Conservation (phyloP, 1,140 invertebrate species). For the Palaemon carinicauda region DNA sequence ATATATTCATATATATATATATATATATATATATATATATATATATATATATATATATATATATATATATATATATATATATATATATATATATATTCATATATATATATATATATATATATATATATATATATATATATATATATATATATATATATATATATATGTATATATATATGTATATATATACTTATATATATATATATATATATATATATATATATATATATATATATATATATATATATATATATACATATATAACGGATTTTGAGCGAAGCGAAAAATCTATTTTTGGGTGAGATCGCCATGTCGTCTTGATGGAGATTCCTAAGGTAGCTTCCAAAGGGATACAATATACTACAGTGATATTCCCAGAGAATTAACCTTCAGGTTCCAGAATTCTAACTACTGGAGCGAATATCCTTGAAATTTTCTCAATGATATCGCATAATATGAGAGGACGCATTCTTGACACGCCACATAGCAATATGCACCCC, state of each 20-base stretch:
- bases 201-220: slow-evolving; percentile 17
- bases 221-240: slow-evolving; percentile 1
- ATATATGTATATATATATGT: slow-evolving; percentile 23
- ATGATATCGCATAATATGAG: too few relatives aligned
- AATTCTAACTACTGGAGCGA: too few relatives aligned
- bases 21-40: neutral
- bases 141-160: slow-evolving; percentile 16
- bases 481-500: too few relatives aligned
- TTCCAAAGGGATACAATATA: too few relatives aligned
- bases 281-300: too few relatives aligned
- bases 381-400: too few relatives aligned
- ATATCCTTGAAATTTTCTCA: too few relatives aligned
- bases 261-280: too few relatives aligned
- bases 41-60: neutral
- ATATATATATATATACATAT: neutral
- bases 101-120: slow-evolving; percentile 27
- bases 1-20: neutral
- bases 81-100: slow-evolving; percentile 22
- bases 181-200: slow-evolving; percentile 25
- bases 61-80: slow-evolving; percentile 11
- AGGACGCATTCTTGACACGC: too few relatives aligned
- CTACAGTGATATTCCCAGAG: too few relatives aligned
- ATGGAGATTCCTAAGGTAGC: too few relatives aligned
- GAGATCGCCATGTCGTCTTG: too few relatives aligned
- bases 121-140: slow-evolving; percentile 25